Evolutionary conservation across 2,888 invertebrate genomes (phyloP), one percentile per base, ranked within the genome.

Genomic region (Blastobasis adustella): DNA sequence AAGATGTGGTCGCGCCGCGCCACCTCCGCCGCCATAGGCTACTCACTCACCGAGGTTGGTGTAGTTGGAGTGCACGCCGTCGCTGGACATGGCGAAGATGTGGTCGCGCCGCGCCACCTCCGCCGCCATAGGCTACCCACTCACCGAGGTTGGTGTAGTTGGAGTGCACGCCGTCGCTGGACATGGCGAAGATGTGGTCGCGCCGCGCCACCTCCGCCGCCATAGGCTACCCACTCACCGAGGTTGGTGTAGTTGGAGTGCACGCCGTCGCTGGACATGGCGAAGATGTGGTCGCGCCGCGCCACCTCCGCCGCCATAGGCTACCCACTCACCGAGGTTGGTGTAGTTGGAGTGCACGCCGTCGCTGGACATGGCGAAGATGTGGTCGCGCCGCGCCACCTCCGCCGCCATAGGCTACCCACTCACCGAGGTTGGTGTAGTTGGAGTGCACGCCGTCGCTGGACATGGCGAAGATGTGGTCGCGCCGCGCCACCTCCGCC

Each of bases 251-350:
- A 74, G 62, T 73, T 73, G 51, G 69, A 64, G 60, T 70, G 68
- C 50, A 73, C 65, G 49, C 74, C 74, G 54, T 74, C 74, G 54
- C 63, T 72, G 51, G 71, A 71, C 76, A 75, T 62, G 56, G 74
- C 65, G 62, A 74, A 64, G 54, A 71, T 54, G 64, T 69, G 55
- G 51, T 70, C 63, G 55, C 67, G 57, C 6, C 61, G 58, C 58
- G 73, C 66, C 53, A 72, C 61, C 54, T 60, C 64, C n/a, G 57
- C 8, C 60, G 42, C 54, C 56, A 54, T 67, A 69, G 55, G 69
- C 59, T 42, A 63, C 58, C 56, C 73, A 65, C 59, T 47, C 47
- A 72, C 74, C 71, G 39, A 62, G 53, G 52, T 76, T 76, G 49
- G 71, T 71, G 59, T 68, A 74, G 62, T 73, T 73, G 51, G 69